Evolutionary conservation across 2,888 invertebrate species (phyloP), one percentile per base, ranked within the genome.

Genomic region (Dryococelus australis): DNA sequence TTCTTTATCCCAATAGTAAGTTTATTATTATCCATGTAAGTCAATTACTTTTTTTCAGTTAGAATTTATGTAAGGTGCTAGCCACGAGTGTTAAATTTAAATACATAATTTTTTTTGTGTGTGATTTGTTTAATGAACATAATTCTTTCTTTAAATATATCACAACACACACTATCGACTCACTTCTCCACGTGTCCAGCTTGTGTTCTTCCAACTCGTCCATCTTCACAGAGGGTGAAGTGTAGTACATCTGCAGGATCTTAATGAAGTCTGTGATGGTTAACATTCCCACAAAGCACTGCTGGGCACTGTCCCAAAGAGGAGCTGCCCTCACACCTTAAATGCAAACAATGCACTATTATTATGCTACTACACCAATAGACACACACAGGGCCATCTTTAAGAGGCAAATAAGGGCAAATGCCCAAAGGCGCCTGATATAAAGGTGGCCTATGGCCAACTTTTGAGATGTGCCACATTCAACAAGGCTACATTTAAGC

Each of bases 231-330:
- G 96, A 94, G 87, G 98, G 98, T 91, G 98, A 97, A 91, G 97
- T 98, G 94, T 99, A 99, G 94, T 99, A 99, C 96, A 98, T 98
- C 93, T 98, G 97, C 91, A 99, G 95, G 91, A 99, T 99, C 93
- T 98, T 98, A 91, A 99, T 99, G 93, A 99, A 99, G 93, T 99
- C 99, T 87, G 99, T 99, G 91, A 99, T 99, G 90, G 99, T 99
- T 90, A 99, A 94, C 99, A 99, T 99, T 90, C 99, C 99, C 89
- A 99, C 97, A 93, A 98, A 99, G 92, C 96, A 95, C 92, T 99
- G 99, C 91, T 96, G 95, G 89, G 95, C 94, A 90, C 97, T 97
- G 93, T 99, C 99, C 99, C 99, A 99, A 90, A 99, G 94, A 13
- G 99, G 99, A 80, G 99, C 99, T 83, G 99, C 99, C 91, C 99